Base-by-base conservation (phyloP, 1,140 invertebrate genomes). In the Anoplophora glabripennis region DNA sequence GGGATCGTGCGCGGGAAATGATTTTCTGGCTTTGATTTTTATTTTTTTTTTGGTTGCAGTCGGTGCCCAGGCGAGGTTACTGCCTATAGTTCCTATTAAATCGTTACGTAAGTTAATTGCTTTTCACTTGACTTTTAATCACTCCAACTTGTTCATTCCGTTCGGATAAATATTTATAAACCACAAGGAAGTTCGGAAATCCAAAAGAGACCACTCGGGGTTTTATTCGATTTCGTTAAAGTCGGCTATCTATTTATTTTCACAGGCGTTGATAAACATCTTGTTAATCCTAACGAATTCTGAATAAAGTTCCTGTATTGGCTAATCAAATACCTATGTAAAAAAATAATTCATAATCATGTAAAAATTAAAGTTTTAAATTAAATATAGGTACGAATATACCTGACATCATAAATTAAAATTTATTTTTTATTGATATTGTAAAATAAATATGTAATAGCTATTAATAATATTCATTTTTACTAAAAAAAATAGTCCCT, bases 1-100 rank as follows among this genome's bases (percentile, higher is more conserved):
- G 12, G 33, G 28, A 56, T 28, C 21, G 21, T 28, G 54, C 54
- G 42, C 44, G 44, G 42, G 54, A 56, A 34, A 48, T 34, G 28
- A 35, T 35, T 28, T 56, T 56, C 21, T 28, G 3, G 3, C 46
- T 56, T 56, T 42, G 21, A 37, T 41, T 42, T 10, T 42, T n/a
- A n/a, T n/a, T 42, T 40, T 37, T 42, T 3, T 17, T 35, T 18
- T 42, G 42, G 42, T 53, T 41, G 7, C 17, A n/a, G 14, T 28
- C 17, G 18, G 38, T 53, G 52, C 52, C 42, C 36, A 40, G 18
- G 28, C 46, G 34, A n/a, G 21, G 45, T 47, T 33, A 18, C 9
- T 33, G 18, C 17, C 21, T 9, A 47, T n/a, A 15, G 45, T n/a
- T 12, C n/a, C n/a, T 53, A 11, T 42, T 53, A 14, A 34, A 53